Conservation (phyloP, 2,888 invertebrate species). For the Mylabris sibirica region DNA sequence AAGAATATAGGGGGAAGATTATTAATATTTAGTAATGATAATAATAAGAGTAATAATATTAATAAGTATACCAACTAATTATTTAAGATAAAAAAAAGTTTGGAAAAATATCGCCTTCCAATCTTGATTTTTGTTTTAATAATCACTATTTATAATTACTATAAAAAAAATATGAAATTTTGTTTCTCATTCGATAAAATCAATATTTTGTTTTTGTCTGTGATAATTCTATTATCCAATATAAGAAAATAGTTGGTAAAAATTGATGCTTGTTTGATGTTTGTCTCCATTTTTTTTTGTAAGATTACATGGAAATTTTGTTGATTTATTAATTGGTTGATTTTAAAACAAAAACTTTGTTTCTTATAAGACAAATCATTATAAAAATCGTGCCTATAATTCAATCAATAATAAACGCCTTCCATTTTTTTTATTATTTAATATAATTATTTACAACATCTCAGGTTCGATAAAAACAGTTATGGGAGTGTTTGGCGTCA, state of each 20-base stretch:
- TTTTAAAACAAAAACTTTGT: constrained; percentile 3
- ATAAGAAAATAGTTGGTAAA: constrained; percentile 13
- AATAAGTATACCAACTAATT: constrained; percentile 25
- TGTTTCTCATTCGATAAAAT: not conserved
- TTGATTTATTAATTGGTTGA: constrained; percentile 24
- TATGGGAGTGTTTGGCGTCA: not conserved
- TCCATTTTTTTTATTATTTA: constrained; percentile 22
- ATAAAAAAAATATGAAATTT: not conserved
- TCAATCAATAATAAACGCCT: constrained; percentile 25
- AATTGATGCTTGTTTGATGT: constrained; percentile 22
- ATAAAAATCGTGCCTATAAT: constrained; percentile 29
- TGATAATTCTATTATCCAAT: constrained; percentile 2
- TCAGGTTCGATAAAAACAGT: constrained; percentile 20
- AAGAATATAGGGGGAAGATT: not conserved
- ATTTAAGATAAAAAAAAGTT: constrained; percentile 10
- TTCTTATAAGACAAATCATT: constrained; percentile 29
- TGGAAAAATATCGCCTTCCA: constrained; percentile 23
- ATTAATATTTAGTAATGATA: not conserved
- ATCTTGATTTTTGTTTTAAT: not conserved
- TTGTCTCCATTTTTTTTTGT: constrained; percentile 12
- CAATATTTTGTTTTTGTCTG: constrained; percentile 5
- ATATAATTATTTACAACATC: constrained; percentile 11
- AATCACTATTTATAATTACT: not conserved
- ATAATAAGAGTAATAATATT: constrained; percentile 11
- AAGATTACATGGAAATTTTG: constrained; percentile 17